Evolutionary conservation across 2,797 vertebrate genomes (phyloP), one percentile per base, ranked within the genome.

Genomic region (Microctenopoma steveboyesi): DNA sequence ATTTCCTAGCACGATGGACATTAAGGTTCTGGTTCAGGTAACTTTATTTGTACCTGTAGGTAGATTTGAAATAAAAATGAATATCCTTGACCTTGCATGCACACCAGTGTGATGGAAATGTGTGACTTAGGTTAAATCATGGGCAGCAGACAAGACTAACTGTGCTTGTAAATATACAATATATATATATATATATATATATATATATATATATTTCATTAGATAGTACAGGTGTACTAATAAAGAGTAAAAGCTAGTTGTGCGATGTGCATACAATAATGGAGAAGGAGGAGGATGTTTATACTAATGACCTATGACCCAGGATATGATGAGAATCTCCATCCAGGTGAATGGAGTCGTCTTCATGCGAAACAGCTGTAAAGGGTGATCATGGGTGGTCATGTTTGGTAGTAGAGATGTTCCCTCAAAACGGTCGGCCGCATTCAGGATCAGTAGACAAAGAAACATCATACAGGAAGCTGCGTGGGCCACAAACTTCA

Each of bases 401-500:
- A 97, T 96, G 88, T 99, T 99, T 2, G 97, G 96, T 75, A 95
- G 94, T 72, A 98, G 93, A 11, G 95, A 94, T 13, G 95, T 97
- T 79, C 97, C 97, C 69, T 95, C 95, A 64, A 98, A 98, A 51
- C 97, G 95, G 86, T 99, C 97, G 4, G 97, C 95, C 7, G 96
- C 96, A 7, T 99, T 98, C 94, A 99, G 94, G 74, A 98, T 93
- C 74, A 99, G 94, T 6, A 99, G 93, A 60, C 97, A 94, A 62
- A 99, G 96, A 71, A 99, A 99, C 71, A 96, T 95, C 83, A 95
- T 95, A 77, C 98, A 98, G 78, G 97, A 99, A 50, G 96, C 96
- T 8, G 97, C 96, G 0, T 99, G 97, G 27, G 96, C 96, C 74
- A 99, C 96, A 72, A 99, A 99, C 90, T 97, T 99, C 93, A 98